These are phyloP conservation scores for Drosophila gaucha DNA, from an alignment of 2,888 invertebrate genomes.

Conservation along the genomic window DNA sequence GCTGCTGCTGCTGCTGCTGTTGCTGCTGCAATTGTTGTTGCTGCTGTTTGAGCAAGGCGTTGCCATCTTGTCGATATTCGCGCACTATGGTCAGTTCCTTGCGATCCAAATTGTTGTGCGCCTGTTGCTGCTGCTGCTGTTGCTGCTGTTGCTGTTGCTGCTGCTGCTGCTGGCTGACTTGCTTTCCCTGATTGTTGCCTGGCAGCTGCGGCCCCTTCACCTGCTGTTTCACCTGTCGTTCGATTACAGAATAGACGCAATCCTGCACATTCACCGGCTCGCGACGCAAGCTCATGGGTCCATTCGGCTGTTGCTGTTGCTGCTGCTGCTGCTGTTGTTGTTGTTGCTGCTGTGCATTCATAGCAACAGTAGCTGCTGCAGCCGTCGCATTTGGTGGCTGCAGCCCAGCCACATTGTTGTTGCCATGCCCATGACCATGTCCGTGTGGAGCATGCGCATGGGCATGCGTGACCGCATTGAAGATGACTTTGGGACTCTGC, in stretches of 20 bases:
- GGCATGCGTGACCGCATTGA: constrained; percentile 68
- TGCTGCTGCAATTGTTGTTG: constrained; percentile 46
- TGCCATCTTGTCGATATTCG: constrained; percentile 84
- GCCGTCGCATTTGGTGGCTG: constrained; percentile 65
- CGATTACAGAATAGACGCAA: constrained; percentile 93
- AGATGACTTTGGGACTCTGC: constrained; percentile 85
- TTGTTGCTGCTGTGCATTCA: constrained; percentile 11
- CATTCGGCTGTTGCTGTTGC: constrained; percentile 39
- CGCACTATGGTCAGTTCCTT: constrained; percentile 84
- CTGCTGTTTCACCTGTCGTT: constrained; percentile 90
- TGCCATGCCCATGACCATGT: constrained; percentile 39
- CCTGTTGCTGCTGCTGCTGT: constrained; percentile 35
- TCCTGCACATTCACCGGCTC: constrained; percentile 88
- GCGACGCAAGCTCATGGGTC: constrained; percentile 73
- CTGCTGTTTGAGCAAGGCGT: constrained; percentile 61
- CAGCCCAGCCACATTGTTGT: constrained; percentile 55
- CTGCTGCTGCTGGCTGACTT: constrained; percentile 31
- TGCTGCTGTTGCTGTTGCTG: constrained; percentile 31
- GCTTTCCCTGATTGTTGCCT: constrained; percentile 40
- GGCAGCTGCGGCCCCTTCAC: constrained; percentile 85
- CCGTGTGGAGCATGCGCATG: constrained; percentile 27
- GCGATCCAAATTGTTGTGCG: constrained; percentile 59
- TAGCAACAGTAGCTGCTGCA: not conserved
- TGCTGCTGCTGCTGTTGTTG: constrained; percentile 26
- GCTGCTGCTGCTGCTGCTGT: constrained; percentile 51